phyloP scores from a whole-genome alignment of 2,113 vertebrate genomes.

The Vidua chalybeata region DNA sequence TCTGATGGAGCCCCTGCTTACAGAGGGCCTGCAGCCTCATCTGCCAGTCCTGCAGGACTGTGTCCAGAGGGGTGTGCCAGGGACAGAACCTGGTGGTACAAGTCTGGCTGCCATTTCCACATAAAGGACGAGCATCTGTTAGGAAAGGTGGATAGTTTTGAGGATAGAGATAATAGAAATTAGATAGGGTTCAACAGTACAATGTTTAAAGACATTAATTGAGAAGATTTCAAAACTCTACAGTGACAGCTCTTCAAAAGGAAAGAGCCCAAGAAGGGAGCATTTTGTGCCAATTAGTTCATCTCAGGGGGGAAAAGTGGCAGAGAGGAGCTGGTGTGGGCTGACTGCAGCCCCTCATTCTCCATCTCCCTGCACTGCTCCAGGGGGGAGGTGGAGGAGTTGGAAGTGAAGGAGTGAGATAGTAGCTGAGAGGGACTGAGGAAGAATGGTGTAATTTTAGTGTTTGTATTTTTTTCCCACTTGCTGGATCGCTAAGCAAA shows the following conservation, averaged over 20 bases:
- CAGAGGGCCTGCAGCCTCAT: neutral
- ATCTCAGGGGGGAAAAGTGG: neutral
- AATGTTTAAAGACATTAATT: neutral
- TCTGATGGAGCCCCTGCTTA: neutral
- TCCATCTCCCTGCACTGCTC: neutral
- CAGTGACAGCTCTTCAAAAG: neutral
- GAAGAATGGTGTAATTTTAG: neutral
- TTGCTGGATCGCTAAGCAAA: neutral
- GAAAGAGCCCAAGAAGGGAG: neutral
- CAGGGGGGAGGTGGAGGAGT: fast-evolving
- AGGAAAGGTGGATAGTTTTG: neutral
- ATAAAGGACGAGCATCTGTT: neutral
- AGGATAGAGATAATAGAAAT: neutral
- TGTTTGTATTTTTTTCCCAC: neutral
- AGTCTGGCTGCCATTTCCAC: neutral
- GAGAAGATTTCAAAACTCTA: neutral
- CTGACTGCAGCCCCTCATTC: fast-evolving
- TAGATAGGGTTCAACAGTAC: neutral
- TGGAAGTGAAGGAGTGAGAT: neutral
- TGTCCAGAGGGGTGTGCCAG: neutral
- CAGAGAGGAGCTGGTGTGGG: neutral
- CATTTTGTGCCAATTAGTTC: neutral
- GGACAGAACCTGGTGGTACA: fast-evolving
- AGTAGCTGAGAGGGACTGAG: too few species aligned
- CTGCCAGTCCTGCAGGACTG: neutral